phyloP scores from a whole-genome alignment of 2,113 vertebrate genomes.

The Nothocercus nigrocapillus region DNA sequence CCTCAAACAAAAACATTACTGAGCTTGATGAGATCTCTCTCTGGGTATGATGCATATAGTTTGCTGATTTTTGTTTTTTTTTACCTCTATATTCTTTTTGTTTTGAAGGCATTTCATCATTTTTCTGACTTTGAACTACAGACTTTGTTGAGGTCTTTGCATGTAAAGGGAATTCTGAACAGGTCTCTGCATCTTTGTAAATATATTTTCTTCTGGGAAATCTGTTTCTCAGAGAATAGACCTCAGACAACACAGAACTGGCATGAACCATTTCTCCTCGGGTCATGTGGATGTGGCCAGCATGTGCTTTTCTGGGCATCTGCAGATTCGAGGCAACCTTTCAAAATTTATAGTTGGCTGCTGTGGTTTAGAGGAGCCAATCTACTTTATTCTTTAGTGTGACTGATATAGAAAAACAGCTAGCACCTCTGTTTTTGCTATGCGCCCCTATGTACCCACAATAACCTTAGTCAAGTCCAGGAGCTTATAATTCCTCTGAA shows the following conservation, averaged over 20 bases:
- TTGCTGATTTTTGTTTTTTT: neutral
- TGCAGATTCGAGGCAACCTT: neutral
- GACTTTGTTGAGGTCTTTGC: neutral
- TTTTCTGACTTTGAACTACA: neutral
- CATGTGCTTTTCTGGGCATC: neutral
- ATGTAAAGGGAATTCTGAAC: neutral
- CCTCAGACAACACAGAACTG: neutral
- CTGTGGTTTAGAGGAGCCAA: neutral
- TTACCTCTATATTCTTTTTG: neutral
- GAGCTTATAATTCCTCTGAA: neutral
- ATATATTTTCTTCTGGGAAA: neutral
- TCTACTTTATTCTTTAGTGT: neutral
- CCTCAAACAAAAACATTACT: conserved; percentile 13
- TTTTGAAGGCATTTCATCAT: neutral
- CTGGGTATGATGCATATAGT: neutral
- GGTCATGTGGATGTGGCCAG: neutral
- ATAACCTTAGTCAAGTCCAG: neutral
- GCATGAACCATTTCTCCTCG: neutral
- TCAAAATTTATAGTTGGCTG: neutral
- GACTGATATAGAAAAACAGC: neutral
- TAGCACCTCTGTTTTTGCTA: neutral
- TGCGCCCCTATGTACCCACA: neutral
- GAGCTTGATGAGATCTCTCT: conserved; percentile 18
- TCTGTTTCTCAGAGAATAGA: neutral
- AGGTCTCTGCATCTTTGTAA: neutral